A percentile compares a stretch with the other conserved stretches of the same genome.
These are phyloP conservation scores for Calephelis virginiensis DNA, from an alignment of 1,140 invertebrate genomes.

Conservation along the genomic window DNA sequence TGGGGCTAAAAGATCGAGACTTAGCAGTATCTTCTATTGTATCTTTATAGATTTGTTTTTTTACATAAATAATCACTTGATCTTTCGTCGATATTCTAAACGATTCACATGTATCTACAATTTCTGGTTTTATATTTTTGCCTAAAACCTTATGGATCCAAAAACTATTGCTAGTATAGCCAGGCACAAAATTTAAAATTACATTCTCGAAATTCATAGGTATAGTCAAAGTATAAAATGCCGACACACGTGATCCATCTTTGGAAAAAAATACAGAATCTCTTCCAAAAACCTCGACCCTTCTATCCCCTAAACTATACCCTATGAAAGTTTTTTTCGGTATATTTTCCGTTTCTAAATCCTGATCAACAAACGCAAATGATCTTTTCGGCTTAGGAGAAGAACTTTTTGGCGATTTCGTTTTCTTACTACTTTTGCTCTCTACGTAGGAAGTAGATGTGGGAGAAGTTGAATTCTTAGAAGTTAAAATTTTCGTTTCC, in stretches of 20 bases:
- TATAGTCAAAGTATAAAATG: conserved; percentile 65
- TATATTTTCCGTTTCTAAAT: conserved; percentile 7
- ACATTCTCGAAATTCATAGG: conserved; percentile 61
- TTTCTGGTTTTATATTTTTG: conserved; percentile 39
- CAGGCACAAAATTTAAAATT: conserved; percentile 46
- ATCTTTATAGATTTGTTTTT: conserved; percentile 50
- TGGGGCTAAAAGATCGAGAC: conserved; percentile 13
- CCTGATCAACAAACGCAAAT: conserved; percentile 18
- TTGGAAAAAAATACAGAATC: conserved; percentile 64
- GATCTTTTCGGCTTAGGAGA: conserved; percentile 37
- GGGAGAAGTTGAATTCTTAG: conserved; percentile 38
- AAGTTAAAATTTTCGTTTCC: conserved; percentile 25
- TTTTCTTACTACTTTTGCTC: conserved; percentile 49
- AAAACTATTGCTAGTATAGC: conserved; percentile 52
- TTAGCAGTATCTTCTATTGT: conserved; percentile 27
- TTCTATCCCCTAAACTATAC: conserved; percentile 71
- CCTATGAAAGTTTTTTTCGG: conserved; percentile 52
- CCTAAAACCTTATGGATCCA: conserved; percentile 54
- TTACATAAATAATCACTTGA: conserved; percentile 62
- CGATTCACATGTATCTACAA: conserved; percentile 41
- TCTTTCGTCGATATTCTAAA: conserved; percentile 53
- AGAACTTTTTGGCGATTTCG: conserved; percentile 36
- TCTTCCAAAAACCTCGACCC: conserved; percentile 73
- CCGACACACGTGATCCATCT: conserved; percentile 67
- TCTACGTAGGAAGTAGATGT: conserved; percentile 35